Evolutionary conservation across 2,113 vertebrate species (phyloP), one percentile per base, ranked within the genome.

Genomic region (Grus americana): DNA sequence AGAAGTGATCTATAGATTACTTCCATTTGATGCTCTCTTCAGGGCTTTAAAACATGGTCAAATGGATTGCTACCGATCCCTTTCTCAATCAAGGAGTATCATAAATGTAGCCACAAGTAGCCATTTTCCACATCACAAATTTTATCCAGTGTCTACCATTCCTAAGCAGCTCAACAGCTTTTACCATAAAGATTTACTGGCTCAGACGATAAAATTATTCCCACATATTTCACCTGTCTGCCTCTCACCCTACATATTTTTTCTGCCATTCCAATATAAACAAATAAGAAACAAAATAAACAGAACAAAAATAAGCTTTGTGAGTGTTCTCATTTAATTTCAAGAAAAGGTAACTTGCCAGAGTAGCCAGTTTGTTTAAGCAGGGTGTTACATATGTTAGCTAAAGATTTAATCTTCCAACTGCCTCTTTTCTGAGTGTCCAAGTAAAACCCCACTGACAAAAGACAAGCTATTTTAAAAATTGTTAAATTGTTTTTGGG

Each of bases 91-190:
- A 70, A 61, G 4, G 10, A 47, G 38, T 34, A 73, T 40, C 36
- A 63, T 59, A 78, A 71, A 76, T 19, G 19, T 44, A 82, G 58
- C 36, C 8, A 12, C 27, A 71, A 71, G 29, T 18, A 82, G 66
- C 58, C 16, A 61, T 90, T 92, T 93, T 88, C 58, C 58, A 92
- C 36, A 88, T 49, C 54, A 75, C 74, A 93, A 75, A 92, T 88
- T 90, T 63, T 68, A 93, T 61, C 47, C 70, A 67, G 13, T 11
- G 11, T 59, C 61, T 46, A 32, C 46, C n/a, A 50, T 38, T 79
- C 24, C 47, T 66, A 89, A 87, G 50, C n/a, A 87, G 40, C 24
- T 89, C 76, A 76, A 54, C n/a, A 80, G 61, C 42, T 92, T 75
- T 76, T 86, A 36, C 54, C 59, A 34, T 73, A 82, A 73, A 65